phyloP scores from a whole-genome alignment of 2,797 vertebrate genomes.

The Acipenser oxyrinchus region DNA sequence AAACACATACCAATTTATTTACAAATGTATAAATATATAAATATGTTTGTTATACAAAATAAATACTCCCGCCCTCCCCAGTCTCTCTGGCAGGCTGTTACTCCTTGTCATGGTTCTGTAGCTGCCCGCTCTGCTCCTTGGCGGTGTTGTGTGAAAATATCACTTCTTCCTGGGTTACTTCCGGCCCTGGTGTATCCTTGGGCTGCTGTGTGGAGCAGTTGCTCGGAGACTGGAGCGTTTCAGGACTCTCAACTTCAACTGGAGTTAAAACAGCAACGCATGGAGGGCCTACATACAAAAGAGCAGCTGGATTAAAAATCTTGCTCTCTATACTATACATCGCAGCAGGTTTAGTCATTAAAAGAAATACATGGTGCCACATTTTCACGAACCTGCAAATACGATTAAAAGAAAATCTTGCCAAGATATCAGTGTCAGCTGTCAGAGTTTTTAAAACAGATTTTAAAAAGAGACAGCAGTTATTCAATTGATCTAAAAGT shows the following conservation, averaged over 20 bases:
- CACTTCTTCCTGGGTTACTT: conserved; percentile 37
- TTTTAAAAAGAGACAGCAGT: too few relatives aligned
- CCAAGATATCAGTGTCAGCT: too few relatives aligned
- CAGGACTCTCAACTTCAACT: conserved; percentile 63
- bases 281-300: conserved; percentile 48
- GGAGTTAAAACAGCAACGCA: conserved; percentile 66
- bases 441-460: too few relatives aligned
- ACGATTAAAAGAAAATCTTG: too few relatives aligned
- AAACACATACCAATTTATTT: conserved; percentile 79
- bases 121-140: conserved; percentile 35
- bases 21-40: conserved; percentile 99
- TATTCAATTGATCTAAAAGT: too few relatives aligned
- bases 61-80: conserved; percentile 76
- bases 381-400: too few relatives aligned
- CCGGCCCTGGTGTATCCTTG: conserved; percentile 43
- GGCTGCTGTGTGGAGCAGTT: conserved; percentile 44
- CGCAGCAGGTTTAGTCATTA: too few relatives aligned
- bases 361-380: too few relatives aligned
- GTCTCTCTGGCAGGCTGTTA: conserved; percentile 44
- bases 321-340: not conserved
- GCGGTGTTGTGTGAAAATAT: conserved; percentile 36
- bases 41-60: conserved; percentile 97
- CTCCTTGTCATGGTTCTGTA: conserved; percentile 38
- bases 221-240: conserved; percentile 49
- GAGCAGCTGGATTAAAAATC: not conserved